These are phyloP conservation scores for Tromatobia lineatoria DNA, from an alignment of 2,888 invertebrate species.

Conservation along the genomic window DNA sequence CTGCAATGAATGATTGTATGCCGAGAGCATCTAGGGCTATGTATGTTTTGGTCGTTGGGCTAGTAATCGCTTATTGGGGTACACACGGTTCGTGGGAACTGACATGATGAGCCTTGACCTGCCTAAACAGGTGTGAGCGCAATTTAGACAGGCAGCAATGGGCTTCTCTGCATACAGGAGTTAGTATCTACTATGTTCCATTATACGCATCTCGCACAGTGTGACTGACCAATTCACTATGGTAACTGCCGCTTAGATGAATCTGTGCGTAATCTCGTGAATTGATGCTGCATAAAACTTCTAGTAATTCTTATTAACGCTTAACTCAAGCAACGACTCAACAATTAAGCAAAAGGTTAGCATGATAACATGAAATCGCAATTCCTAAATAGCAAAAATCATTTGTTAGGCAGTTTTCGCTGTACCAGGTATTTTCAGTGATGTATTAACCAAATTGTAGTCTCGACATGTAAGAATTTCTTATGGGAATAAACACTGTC, in stretches of 20 bases:
- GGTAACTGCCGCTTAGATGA: background rate
- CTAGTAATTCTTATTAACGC: background rate
- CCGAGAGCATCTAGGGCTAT: slow-evolving; percentile 24
- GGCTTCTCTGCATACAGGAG: background rate
- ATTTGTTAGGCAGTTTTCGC: too few species aligned
- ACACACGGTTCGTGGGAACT: slow-evolving; percentile 19
- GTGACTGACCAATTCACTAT: background rate
- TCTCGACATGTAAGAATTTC: too few species aligned
- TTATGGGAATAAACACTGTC: too few species aligned
- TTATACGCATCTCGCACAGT: slow-evolving; percentile 4
- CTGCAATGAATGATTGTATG: slow-evolving; percentile 54
- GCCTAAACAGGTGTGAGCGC: slow-evolving; percentile 61
- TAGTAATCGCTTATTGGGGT: slow-evolving; percentile 16
- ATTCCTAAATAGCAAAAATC: too few species aligned
- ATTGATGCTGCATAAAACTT: background rate
- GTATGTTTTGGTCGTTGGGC: slow-evolving; percentile 4
- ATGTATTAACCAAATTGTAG: too few species aligned
- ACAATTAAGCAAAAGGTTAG: background rate
- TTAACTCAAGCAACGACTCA: background rate
- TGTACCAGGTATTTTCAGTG: too few species aligned
- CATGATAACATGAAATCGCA: background rate
- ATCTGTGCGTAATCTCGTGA: background rate
- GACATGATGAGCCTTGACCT: slow-evolving; percentile 71
- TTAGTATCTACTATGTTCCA: background rate
- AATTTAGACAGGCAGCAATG: slow-evolving; percentile 20